Evolutionary conservation across 2,113 vertebrate species (phyloP), one percentile per base, ranked within the genome.

Genomic region (Eptatretus burgeri): DNA sequence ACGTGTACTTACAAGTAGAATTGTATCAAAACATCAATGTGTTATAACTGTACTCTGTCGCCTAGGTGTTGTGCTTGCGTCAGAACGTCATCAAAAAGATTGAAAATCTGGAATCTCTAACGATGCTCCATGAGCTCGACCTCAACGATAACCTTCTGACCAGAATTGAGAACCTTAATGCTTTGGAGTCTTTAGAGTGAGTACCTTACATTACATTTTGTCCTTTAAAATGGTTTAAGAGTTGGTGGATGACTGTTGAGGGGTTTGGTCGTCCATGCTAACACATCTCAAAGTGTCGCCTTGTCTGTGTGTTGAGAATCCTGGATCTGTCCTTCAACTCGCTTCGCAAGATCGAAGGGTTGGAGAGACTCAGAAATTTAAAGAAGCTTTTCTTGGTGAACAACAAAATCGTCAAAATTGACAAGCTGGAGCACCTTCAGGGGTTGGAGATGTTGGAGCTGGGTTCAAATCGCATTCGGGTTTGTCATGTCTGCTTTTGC

Each of bases 81-180:
- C 91, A 98, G 69, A 98, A 98, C 67, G 75, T 98, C 66, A 88
- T 98, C 64, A 94, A 93, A 69, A 74, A 74, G 69, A 86, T 98
- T 69, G 91, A 96, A 72, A 96, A 93, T 70, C 75, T 98, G 65
- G 83, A 88, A 19, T 79, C 78, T 13, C 66, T 96, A 67, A 75
- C 70, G 52, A 79, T 75, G 51, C 74, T 98, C 64, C 71, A 71
- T 52, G 91, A 98, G 64, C 75, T 98, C 71, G 91, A 98, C 71
- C 79, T 98, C 63, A 95, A 98, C 50, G 91, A 98, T 77, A 98
- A 98, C 78, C 89, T 95, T 67, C 82, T 98, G 65, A 79, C 77
- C 69, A 83, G 82, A 73, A 77, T 98, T 7, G 87, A 94, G 74
- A 98, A 88, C 71, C 75, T 98, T 71, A 78, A 85, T 64, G 72